Base-by-base conservation (phyloP, 2,888 invertebrate species). In the Acrobasis repandana region DNA sequence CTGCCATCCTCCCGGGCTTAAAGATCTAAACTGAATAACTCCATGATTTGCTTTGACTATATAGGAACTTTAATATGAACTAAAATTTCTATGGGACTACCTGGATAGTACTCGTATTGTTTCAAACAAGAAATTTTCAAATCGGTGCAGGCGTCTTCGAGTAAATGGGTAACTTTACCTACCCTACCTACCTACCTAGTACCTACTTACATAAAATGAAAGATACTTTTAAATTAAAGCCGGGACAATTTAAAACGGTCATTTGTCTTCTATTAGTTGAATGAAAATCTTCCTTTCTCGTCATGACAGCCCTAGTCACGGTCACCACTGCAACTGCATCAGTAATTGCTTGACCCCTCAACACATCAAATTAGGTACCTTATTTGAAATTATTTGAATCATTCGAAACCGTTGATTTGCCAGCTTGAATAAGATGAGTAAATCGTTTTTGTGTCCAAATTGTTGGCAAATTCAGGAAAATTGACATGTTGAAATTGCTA, bases 301-400 rank as follows among this genome's bases (percentile, higher is more conserved):
- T n/a, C 14, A 4, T 10, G 14, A 11, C 43, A 43, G 43, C 43
- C 43, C 43, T 43, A 10, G 11, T 43, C 18, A 38, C 20, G 20
- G 20, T 20, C 18, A 18, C 54, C 18, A 54, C 11, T 54, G 43
- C 52, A 36, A 52, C 28, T 52, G 34, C 11, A 36, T 10, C 36
- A 10, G 51, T 36, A 38, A 54, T 38, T 38, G 20, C 54, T 38
- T 43, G 38, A 20, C 38, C 54, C 36, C 10, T 10, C 11, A 16
- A 36, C 20, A 54, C 38, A 54, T 38, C 20, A 38, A 38, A 38
- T 43, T 54, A n/a, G n/a, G n/a, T n/a, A 54, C 20, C 38, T 43
- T 43, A 38, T 18, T 54, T 36, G 34, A n/a, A 52, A 14, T 11
- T 6, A 28, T 15, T 16, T 18, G 38, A 54, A 20, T 20, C 20